Percentiles rank a stretch among this genome's conserved stretches.
Conservation (phyloP, 2,888 invertebrate genomes). For the Pasiphila rectangulata region DNA sequence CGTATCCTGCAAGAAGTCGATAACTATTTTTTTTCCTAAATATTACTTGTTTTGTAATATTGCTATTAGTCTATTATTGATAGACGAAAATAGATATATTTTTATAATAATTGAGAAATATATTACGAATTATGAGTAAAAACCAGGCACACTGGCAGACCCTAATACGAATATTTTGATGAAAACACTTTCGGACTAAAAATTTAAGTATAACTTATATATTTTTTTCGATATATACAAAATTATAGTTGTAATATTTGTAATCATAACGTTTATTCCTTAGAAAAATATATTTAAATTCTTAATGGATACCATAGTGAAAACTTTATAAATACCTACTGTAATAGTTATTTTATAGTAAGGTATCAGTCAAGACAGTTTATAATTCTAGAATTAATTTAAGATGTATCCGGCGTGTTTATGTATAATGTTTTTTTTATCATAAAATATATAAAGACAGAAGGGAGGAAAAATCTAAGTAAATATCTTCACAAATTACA, state of each 20-base stretch:
- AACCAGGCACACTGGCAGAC: constrained; percentile 62
- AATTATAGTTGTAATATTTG: not conserved
- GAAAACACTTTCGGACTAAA: not conserved
- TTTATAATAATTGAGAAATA: too few relatives aligned
- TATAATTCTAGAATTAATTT: too few relatives aligned
- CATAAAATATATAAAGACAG: too few relatives aligned
- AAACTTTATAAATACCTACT: not conserved
- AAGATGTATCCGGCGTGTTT: too few relatives aligned
- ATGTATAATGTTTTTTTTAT: too few relatives aligned
- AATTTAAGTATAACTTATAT: not conserved
- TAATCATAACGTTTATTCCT: not conserved
- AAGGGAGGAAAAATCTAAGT: too few relatives aligned
- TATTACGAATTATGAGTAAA: not conserved
- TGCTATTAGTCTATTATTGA: too few relatives aligned
- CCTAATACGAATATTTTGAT: not conserved
- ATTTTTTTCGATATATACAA: not conserved
- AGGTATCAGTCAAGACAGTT: constrained; percentile 31
- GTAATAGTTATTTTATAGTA: constrained; percentile 25
- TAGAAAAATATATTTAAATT: constrained; percentile 3
- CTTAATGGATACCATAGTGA: not conserved
- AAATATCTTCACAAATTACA: not conserved
- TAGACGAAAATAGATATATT: too few relatives aligned
- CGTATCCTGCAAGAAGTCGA: too few relatives aligned
- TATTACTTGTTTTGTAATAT: too few relatives aligned
- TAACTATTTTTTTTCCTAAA: too few relatives aligned